phyloP scores from a whole-genome alignment of 2,888 invertebrate genomes.

The Plusia festucae region DNA sequence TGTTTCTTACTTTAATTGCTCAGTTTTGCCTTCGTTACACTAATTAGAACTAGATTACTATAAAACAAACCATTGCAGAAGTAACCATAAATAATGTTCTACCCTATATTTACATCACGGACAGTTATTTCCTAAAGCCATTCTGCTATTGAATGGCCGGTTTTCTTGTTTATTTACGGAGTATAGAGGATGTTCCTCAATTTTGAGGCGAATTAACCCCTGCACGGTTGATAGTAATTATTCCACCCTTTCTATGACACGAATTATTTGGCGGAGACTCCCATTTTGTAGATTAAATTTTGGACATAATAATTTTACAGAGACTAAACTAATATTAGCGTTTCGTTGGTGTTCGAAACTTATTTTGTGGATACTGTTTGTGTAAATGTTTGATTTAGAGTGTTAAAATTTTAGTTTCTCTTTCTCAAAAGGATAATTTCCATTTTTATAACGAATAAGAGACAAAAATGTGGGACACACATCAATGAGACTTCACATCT shows the following conservation, averaged over 20 bases:
- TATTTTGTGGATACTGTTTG: conserved; percentile 7
- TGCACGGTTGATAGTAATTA: conserved; percentile 48
- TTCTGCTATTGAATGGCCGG: conserved; percentile 46
- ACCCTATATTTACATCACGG: conserved; percentile 26
- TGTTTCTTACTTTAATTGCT: neutral
- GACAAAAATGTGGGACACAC: neutral
- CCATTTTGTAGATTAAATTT: conserved; percentile 53
- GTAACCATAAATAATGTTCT: conserved; percentile 24
- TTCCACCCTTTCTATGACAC: conserved; percentile 59
- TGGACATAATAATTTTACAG: conserved; percentile 40
- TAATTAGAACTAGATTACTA: conserved; percentile 8
- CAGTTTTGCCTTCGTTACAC: neutral
- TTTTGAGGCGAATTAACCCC: conserved; percentile 56
- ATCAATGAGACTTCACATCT: conserved; percentile 23
- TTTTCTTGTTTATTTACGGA: conserved; percentile 52
- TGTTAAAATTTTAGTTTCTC: neutral
- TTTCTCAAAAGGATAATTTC: neutral
- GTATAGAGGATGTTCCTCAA: conserved; percentile 43
- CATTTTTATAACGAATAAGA: neutral
- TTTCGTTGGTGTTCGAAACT: conserved; percentile 23
- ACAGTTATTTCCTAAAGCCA: conserved; percentile 41
- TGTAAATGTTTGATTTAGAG: neutral
- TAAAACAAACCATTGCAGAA: conserved; percentile 19
- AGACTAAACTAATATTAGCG: conserved; percentile 21
- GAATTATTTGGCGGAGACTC: conserved; percentile 51